These are phyloP conservation scores for Phymatocera aterrima DNA, from an alignment of 2,888 invertebrate genomes.

Conservation along the genomic window DNA sequence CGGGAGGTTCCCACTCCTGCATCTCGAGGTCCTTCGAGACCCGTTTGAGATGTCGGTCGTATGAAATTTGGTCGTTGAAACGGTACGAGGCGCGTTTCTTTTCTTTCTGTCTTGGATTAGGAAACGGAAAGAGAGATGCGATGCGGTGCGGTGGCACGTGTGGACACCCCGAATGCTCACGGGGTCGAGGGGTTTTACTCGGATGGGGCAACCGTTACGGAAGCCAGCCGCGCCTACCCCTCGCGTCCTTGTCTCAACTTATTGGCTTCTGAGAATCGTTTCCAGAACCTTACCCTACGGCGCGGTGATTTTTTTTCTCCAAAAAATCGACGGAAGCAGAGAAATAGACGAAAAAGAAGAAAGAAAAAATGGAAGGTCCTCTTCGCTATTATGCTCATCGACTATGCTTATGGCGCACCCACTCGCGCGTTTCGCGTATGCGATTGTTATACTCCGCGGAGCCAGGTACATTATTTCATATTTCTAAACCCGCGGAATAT, in stretches of 20 bases:
- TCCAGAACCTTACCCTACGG: neutral
- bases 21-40: constrained; percentile 1
- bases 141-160: constrained; percentile 29
- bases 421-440: neutral
- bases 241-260: constrained; percentile 31
- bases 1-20: neutral
- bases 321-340: neutral
- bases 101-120: constrained; percentile 26
- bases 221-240: constrained; percentile 17
- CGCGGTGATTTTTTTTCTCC: neutral
- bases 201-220: constrained; percentile 32
- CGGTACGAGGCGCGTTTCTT: constrained; percentile 15
- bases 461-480: too few relatives aligned
- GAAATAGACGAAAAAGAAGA: neutral
- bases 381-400: neutral
- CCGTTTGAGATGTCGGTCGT: neutral
- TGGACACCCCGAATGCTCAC: constrained; percentile 17
- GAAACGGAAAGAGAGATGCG: constrained; percentile 26
- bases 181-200: constrained; percentile 42
- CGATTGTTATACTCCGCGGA: too few relatives aligned
- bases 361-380: neutral
- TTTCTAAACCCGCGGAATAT: neutral
- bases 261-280: constrained; percentile 30
- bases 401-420: neutral
- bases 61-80: constrained; percentile 37